A percentile compares a stretch with the other conserved stretches of the same genome.
Evolutionary conservation across 2,113 vertebrate genomes (phyloP).

Genomic region (Onychostruthus taczanowskii): DNA sequence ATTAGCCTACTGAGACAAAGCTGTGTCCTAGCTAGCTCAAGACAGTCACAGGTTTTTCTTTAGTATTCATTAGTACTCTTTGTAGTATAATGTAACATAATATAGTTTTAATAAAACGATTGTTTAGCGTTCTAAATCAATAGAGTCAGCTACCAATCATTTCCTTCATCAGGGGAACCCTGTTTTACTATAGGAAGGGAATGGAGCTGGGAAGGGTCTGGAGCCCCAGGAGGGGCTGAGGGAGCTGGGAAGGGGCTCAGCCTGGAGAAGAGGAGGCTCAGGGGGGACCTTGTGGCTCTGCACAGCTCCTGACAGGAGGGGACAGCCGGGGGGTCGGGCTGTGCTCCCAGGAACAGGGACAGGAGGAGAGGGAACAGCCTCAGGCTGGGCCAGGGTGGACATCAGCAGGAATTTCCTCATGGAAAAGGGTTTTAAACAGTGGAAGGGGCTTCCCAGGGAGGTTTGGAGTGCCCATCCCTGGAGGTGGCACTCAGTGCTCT

Average conservation of each 20-base stretch:
- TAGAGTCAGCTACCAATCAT: too few species aligned
- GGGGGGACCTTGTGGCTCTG: not conserved
- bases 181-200: not conserved
- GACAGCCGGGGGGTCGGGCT: not conserved
- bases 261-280: not conserved
- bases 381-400: not conserved
- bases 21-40: too few species aligned
- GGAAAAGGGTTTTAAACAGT: accelerated
- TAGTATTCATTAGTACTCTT: too few species aligned
- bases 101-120: too few species aligned
- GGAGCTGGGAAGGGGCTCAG: not conserved
- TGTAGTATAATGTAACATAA: too few species aligned
- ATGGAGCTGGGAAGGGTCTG: accelerated
- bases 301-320: not conserved
- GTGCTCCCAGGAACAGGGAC: not conserved
- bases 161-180: too few species aligned
- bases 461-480: not conserved
- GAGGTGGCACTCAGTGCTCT: not conserved
- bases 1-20: too few species aligned
- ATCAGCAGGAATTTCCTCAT: accelerated
- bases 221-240: not conserved
- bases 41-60: too few species aligned
- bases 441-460: not conserved
- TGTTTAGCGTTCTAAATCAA: too few species aligned
- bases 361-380: not conserved